Evolutionary conservation across 2,888 invertebrate species (phyloP), one percentile per base, ranked within the genome.

Genomic region (Acanthacorydalis orientalis): DNA sequence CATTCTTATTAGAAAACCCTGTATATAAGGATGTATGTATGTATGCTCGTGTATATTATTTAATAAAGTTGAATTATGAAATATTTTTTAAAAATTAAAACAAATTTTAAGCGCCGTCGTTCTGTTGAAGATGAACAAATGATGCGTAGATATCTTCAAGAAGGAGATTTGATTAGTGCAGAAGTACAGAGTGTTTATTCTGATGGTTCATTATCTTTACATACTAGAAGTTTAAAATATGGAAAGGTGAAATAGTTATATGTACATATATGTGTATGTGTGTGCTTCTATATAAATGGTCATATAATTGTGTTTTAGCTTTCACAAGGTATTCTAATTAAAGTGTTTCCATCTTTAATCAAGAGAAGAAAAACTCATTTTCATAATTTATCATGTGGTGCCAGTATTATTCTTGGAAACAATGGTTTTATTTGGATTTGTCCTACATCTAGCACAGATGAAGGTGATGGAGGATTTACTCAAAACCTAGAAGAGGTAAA

Each of bases 381-480:
- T 60, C 95, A 97, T 62, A 86, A 86, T 64, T 68, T 98, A 47
- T 81, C 88, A 0, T 87, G 88, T 61, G 96, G 96, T 1, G 87
- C 88, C 1, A 88, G 87, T 50, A 70, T 97, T 16, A 93, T 98
- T 50, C 74, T 98, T 23, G 97, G 97, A 7, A 93, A 92, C 61
- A 96, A 97, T 64, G 98, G 98, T 0, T 92, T 83, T 58, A 81
- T 98, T 52, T 98, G 95, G 93, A 83, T 97, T 49, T 82, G 82
- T 49, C 85, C 90, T 0, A 74, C 70, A 6, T 68, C 72, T 7
- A 69, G 72, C 41, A 76, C 77, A 46, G 77, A 77, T 31, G 76
- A 80, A 51, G 74, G 74, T 40, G 75, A 73, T 42, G 82, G 82
- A 34, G 87, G 87, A 14, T 89, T 86, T 59, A 75, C 79, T 1